Percentiles rank a stretch among this genome's conserved stretches.
Evolutionary conservation across 2,888 invertebrate genomes (phyloP).

Genomic region (Drosophila histrio): DNA sequence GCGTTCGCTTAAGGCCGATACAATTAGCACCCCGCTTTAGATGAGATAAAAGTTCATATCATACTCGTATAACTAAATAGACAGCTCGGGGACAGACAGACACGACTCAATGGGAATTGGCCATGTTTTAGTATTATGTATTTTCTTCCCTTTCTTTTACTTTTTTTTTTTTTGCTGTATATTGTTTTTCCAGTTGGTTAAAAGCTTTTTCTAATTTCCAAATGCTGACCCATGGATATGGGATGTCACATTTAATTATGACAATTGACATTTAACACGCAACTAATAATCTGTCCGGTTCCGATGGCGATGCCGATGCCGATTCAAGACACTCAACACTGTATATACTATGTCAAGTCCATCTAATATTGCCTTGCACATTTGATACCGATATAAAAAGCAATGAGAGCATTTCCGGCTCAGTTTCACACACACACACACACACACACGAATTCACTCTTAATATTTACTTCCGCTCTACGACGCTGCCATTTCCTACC

Average conservation of each 20-base stretch:
- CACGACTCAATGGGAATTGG: constrained; percentile 39
- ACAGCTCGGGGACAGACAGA: constrained; percentile 7
- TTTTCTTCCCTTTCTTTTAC: constrained; percentile 9
- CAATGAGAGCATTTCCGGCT: constrained; percentile 53
- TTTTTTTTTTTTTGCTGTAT: constrained; percentile 5
- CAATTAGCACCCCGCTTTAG: constrained; percentile 69
- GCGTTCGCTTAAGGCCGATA: constrained; percentile 48
- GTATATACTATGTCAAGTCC: background rate
- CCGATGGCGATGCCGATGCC: background rate
- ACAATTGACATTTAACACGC: constrained; percentile 72
- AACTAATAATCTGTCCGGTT: constrained; percentile 55
- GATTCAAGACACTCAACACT: background rate
- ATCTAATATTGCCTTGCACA: constrained; percentile 35
- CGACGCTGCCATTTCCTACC: constrained; percentile 40
- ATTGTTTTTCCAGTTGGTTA: constrained; percentile 38
- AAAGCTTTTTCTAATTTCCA: constrained; percentile 74
- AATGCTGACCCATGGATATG: constrained; percentile 32
- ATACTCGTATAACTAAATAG: constrained; percentile 27
- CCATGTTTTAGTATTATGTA: constrained; percentile 29
- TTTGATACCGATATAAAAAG: constrained; percentile 26
- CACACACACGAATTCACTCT: background rate
- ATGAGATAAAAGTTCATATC: constrained; percentile 60
- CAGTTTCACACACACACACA: constrained; percentile 4
- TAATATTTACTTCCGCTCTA: constrained; percentile 49
- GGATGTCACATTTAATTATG: constrained; percentile 70